Conservation (phyloP, 2,797 vertebrate species). For the Kryptopterus vitreolus region DNA sequence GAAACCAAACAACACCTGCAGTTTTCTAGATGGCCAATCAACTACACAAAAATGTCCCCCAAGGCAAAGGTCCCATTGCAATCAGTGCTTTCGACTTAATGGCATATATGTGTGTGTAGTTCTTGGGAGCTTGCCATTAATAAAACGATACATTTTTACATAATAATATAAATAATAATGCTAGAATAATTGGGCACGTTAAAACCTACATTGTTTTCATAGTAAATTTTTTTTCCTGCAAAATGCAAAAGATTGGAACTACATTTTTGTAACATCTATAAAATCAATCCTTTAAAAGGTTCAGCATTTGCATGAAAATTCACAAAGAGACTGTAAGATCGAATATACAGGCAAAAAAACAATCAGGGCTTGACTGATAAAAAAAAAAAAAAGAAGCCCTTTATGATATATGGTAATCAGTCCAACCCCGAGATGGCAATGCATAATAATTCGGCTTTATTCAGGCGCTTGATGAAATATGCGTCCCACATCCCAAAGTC, state of each 20-base stretch:
- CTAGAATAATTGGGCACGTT: background rate
- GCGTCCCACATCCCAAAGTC: slow-evolving; percentile 73
- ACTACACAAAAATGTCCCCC: too few species aligned
- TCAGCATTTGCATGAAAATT: background rate
- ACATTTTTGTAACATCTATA: background rate
- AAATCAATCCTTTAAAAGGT: background rate
- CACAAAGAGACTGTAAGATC: slow-evolving; percentile 50
- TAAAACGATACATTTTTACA: too few species aligned
- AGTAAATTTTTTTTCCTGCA: background rate
- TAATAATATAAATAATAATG: background rate
- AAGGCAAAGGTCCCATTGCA: too few species aligned
- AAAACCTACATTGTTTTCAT: background rate
- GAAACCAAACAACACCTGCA: too few species aligned
- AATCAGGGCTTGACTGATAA: slow-evolving; percentile 76
- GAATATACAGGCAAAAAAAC: slow-evolving; percentile 67
- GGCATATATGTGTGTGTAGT: too few species aligned
- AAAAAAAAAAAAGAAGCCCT: slow-evolving; percentile 67
- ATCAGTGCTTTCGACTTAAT: too few species aligned
- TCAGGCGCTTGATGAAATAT: slow-evolving; percentile 82
- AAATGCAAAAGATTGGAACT: background rate
- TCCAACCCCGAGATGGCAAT: slow-evolving; percentile 67
- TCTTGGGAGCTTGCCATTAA: too few species aligned
- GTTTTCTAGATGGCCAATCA: too few species aligned
- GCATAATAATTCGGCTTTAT: slow-evolving; percentile 80
- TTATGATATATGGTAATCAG: slow-evolving; percentile 82